These are phyloP conservation scores for Corythaeola cristata DNA, from an alignment of 2,113 vertebrate genomes.

Conservation along the genomic window DNA sequence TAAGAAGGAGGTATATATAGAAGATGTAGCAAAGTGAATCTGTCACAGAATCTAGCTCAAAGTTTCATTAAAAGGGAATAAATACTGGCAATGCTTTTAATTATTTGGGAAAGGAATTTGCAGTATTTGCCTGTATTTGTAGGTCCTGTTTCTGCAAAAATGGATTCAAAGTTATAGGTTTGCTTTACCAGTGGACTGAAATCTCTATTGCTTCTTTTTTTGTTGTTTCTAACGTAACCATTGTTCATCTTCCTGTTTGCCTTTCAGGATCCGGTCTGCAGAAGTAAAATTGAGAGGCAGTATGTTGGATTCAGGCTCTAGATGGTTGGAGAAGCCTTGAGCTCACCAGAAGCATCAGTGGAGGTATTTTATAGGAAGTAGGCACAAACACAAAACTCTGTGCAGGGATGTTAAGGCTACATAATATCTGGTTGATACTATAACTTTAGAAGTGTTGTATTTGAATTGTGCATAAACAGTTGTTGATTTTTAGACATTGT, in stretches of 20 bases:
- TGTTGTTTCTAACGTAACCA: not conserved
- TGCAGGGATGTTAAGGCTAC: not conserved
- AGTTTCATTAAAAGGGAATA: not conserved
- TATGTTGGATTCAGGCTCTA: not conserved
- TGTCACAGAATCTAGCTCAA: not conserved
- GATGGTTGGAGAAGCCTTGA: not conserved
- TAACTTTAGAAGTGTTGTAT: not conserved
- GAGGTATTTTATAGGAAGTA: not conserved
- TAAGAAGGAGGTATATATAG: not conserved
- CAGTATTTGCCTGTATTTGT: not conserved
- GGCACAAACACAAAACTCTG: not conserved
- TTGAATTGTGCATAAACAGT: not conserved
- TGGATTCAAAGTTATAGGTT: not conserved
- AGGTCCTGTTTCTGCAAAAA: not conserved
- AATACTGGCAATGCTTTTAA: not conserved
- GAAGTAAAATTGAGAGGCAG: not conserved
- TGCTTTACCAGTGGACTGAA: not conserved
- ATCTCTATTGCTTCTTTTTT: not conserved
- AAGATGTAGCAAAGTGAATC: not conserved
- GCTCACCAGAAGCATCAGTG: not conserved
- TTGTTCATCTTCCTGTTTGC: not conserved
- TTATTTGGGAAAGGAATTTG: not conserved
- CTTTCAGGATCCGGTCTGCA: not conserved
- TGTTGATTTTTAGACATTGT: not conserved
- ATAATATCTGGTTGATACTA: not conserved